Evolutionary conservation across 2,888 invertebrate species (phyloP).

Genomic region (Muscina levida): DNA sequence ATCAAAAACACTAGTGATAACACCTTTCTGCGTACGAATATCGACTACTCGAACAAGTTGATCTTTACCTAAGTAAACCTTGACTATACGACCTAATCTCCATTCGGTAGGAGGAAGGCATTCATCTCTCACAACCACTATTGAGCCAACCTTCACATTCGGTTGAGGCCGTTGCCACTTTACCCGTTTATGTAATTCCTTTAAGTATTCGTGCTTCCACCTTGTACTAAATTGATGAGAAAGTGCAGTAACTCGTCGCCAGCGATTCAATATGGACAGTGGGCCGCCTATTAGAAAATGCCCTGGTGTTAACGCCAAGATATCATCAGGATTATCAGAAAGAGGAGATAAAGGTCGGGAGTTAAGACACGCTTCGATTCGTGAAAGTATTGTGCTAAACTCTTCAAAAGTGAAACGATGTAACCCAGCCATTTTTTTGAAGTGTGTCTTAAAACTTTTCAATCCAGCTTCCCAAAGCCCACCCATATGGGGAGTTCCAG

Average conservation of each 20-base stretch:
- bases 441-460: conserved; percentile 47
- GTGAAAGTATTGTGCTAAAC: conserved; percentile 18
- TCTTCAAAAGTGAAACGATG: background rate
- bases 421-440: background rate
- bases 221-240: background rate
- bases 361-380: background rate
- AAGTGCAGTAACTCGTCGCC: background rate
- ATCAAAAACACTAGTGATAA: too few species aligned
- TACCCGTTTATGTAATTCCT: background rate
- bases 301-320: background rate
- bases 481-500: conserved; percentile 36
- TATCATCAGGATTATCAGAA: background rate
- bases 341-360: conserved; percentile 34
- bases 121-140: background rate
- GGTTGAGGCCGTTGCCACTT: background rate
- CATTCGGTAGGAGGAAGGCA: background rate
- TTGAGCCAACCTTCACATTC: background rate
- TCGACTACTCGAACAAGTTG: too few species aligned
- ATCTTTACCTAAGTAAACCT: background rate
- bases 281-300: background rate
- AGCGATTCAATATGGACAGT: background rate
- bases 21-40: too few species aligned
- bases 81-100: too few species aligned
- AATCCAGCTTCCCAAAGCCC: conserved; percentile 44
- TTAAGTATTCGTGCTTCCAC: background rate